Evolutionary conservation across 64 coral and sea anemone species (phyloP), one percentile per base, ranked within the genome.

Genomic region (Montipora capricornis): DNA sequence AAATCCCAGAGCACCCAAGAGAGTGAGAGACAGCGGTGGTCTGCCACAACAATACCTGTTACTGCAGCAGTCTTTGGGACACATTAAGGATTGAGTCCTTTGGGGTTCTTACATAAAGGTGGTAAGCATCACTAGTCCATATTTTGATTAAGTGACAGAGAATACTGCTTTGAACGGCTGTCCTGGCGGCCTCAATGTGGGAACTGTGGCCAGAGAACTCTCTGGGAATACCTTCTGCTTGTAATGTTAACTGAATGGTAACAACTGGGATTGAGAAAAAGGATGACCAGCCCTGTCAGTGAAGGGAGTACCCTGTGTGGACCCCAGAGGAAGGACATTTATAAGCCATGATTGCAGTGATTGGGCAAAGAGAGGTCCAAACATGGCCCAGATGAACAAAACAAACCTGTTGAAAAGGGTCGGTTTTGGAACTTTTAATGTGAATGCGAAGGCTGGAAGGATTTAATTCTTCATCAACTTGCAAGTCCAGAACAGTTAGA

Each of bases 151-250:
- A 55, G 55, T 82, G 80, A 82, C 57, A 47, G 3, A 44, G 80
- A 47, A 82, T 55, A 24, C 37, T 49, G n/a, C 57, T 1, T 24
- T 55, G 80, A 11, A 47, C 3, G 15, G 85, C 85, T 19, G 73
- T 69, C 2, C 69, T 74, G 3, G 85, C 85, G 3, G 85, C 80
- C 13, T 51, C 80, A 24, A 82, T 82, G n/a, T 49, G 8, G n/a
- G 60, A 82, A 53, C 80, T 82, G 12, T 88, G 85, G 15, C 45
- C 73, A 11, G 85, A 88, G 14, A 88, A 88, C 10, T 88, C 46
- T 24, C 57, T 77, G 8, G 57, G 89, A 11, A 91, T 49, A 17
- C 89, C 78, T 1, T 57, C 57, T 44, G 77, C 75, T 10, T 57
- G 15, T 19, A 69, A 7, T 0, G 67, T 91, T 24, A 20, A 47